Evolutionary conservation across 2,888 invertebrate species (phyloP), one percentile per base, ranked within the genome.

Genomic region (Gortyna flavago): DNA sequence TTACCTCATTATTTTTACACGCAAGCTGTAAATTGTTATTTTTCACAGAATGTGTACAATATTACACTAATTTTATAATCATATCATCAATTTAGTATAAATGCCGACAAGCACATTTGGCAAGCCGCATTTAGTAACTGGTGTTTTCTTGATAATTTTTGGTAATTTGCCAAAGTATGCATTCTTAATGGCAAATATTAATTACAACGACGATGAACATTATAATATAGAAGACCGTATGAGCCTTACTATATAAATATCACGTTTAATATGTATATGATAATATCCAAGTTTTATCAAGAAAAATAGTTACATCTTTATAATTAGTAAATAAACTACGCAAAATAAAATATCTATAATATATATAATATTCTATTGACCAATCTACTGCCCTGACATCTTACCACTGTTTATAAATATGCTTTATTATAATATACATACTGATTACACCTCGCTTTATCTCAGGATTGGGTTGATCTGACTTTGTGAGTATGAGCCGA

Each of bases 381-480:
- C 87, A 87, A 85, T 85, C 87, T 81, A 79, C 81, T 85, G 85
- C 87, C 87, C 85, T 79, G 87, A 84, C 84, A 84, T 86, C 78
- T 71, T 61, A 83, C 78, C 84, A 86, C 84, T 71, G 78, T 66
- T 82, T 67, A 75, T 67, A 67, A 83, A 85, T 78, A 72, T 72
- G 61, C 64, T 48, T 75, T 62, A 48, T 9, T 75, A 54, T 75
- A 75, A 44, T 71, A 51, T 44, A 73, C 64, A 54, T 67, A 69
- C 38, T 73, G 61, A 73, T 48, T 69, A 85, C 54, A 64, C 64
- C 64, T 68, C 35, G n/a, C 35, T 70, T 64, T 74, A 48, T 29
- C 38, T 51, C 21, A 67, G 62, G 73, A n/a, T 51, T 68, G 25
- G 21, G 51, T 13, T 32, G 35, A 73, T 29, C 41, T 25, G 41